Evolutionary conservation across 2,888 invertebrate genomes (phyloP).

Genomic region (Axea sp.): DNA sequence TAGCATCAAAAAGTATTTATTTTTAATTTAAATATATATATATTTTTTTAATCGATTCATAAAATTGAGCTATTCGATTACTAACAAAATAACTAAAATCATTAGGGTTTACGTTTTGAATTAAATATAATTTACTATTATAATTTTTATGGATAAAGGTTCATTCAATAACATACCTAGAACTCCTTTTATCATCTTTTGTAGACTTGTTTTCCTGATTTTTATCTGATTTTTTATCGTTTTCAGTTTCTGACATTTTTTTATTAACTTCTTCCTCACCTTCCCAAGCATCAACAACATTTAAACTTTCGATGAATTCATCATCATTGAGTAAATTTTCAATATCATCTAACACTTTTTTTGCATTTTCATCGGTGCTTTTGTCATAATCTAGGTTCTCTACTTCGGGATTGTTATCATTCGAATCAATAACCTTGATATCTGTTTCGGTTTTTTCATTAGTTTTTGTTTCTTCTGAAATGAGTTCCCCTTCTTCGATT

Average conservation of each 20-base stretch:
- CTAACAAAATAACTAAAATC: too few relatives aligned
- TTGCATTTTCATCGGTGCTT: slow-evolving; percentile 56
- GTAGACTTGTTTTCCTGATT: too few relatives aligned
- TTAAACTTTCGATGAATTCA: slow-evolving; percentile 74
- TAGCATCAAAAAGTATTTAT: too few relatives aligned
- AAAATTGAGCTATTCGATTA: too few relatives aligned
- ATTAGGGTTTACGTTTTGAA: too few relatives aligned
- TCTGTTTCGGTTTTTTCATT: not conserved
- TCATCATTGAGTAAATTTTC: slow-evolving; percentile 75
- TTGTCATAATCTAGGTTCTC: slow-evolving; percentile 32
- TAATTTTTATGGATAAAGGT: too few relatives aligned
- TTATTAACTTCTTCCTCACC: slow-evolving; percentile 70
- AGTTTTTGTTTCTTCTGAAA: not conserved
- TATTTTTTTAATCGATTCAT: too few relatives aligned
- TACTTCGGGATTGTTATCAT: slow-evolving; percentile 3
- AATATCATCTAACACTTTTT: slow-evolving; percentile 74
- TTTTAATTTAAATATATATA: too few relatives aligned
- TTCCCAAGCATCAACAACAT: slow-evolving; percentile 76
- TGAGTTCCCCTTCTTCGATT: not conserved
- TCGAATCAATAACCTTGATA: not conserved
- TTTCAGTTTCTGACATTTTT: slow-evolving; percentile 23
- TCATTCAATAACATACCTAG: too few relatives aligned
- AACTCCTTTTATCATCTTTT: slow-evolving; percentile 35
- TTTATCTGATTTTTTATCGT: not conserved
- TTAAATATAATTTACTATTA: too few relatives aligned